Evolutionary conservation across 2,113 vertebrate genomes (phyloP), one percentile per base, ranked within the genome.

Genomic region (Cebidichthys violaceus): DNA sequence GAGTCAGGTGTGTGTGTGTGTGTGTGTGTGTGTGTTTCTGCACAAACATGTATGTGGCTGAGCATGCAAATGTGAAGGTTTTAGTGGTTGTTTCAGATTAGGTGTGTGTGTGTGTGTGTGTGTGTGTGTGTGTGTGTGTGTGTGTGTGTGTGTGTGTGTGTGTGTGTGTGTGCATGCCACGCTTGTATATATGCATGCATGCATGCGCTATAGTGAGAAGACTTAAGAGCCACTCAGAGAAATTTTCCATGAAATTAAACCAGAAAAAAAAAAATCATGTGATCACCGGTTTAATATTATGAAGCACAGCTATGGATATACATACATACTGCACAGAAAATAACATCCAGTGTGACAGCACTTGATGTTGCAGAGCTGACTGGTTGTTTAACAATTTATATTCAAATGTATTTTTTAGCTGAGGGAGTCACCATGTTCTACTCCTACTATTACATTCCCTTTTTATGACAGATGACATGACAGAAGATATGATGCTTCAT

Each of bases 1-100:
- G 22, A 86, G 57, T 59, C 59, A 65, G 84, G 86, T 86, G 27
- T 65, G 73, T 65, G 54, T 57, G 52, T 70, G 24, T 27, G 27
- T 50, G 24, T 79, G 33, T 17, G n/a, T 0, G 39, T 20, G 37
- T 33, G 39, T 67, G 14, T 37, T n/a, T 66, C 3, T 62, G 13
- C 18, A 9, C 10, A 0, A 0, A 35, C 13, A 52, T 31, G 14
- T 54, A 31, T 82, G 33, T 70, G 52, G 22, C 52, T 31, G 18
- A 35, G 27, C 47, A 80, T 82, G 75, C 57, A 76, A 47, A 78
- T 85, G 50, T 79, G 43, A 73, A 50, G 8, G 55, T 61, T 74
- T 72, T 24, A 76, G 27, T 37, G 35, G n/a, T 59, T 57, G 60
- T 60, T 60, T 71, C 6, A n/a, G 14, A 3, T 78, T 33, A 64